phyloP scores from a whole-genome alignment of 2,113 vertebrate genomes.

The Syrmaticus mikado region DNA sequence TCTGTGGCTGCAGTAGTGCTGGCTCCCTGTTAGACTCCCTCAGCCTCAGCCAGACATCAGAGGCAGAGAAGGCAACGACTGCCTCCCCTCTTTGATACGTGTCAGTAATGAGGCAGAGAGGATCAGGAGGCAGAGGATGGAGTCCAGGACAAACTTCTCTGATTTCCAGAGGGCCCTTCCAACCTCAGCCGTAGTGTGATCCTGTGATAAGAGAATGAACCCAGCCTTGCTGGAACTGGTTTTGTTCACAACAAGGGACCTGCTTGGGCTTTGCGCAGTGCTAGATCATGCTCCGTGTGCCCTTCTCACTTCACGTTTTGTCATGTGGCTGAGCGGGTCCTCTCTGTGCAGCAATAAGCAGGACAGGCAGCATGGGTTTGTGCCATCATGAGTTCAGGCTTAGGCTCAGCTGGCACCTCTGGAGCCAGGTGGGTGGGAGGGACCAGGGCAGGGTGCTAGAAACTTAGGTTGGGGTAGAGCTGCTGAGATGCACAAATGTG shows the following conservation, averaged over 20 bases:
- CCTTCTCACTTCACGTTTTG: neutral
- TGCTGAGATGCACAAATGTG: neutral
- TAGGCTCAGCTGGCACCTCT: neutral
- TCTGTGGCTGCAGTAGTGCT: neutral
- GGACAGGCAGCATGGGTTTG: neutral
- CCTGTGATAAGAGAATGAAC: neutral
- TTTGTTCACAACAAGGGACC: neutral
- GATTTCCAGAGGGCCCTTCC: neutral
- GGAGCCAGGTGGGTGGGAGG: neutral
- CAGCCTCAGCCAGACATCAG: neutral
- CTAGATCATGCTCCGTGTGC: neutral
- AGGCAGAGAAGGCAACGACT: neutral
- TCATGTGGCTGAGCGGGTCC: neutral
- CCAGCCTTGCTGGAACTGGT: neutral
- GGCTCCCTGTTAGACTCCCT: neutral
- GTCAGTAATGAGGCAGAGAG: neutral
- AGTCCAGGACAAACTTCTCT: neutral
- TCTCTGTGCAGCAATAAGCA: neutral
- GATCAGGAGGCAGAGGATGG: neutral
- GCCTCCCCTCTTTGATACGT: neutral
- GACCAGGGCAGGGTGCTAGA: neutral
- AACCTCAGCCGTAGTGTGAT: neutral
- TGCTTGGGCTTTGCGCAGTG: neutral
- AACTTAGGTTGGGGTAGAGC: neutral
- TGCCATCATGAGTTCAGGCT: neutral